Evolutionary conservation across 2,113 vertebrate genomes (phyloP), one percentile per base, ranked within the genome.

Genomic region (Piprites chloris): DNA sequence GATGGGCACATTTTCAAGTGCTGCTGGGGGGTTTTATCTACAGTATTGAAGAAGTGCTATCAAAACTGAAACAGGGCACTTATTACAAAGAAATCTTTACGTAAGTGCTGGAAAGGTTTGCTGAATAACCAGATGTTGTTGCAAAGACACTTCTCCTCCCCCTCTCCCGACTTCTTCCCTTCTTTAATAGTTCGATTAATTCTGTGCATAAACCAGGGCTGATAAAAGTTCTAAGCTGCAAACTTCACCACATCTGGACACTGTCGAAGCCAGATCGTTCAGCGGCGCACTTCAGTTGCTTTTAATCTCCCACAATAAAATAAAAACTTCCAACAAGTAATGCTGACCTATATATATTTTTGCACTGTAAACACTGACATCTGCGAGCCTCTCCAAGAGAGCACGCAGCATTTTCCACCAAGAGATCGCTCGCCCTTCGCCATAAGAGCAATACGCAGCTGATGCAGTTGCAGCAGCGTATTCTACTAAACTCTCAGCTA

Each of bases 281-380:
- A 66, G 58, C 19, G 2, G 71, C 11, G 59, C 71, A 14, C 78
- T 89, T 94, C 61, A n/a, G 58, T 93, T 61, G 39, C 87, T 94
- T 96, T 96, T 90, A 92, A 85, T 71, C 73, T 79, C 62, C 56
- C 66, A 72, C 62, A 61, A 65, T 90, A 92, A 94, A 91, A 87
- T 89, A 93, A 90, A 91, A 96, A 37, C 74, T 87, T 92, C 83
- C 90, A 92, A 59, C 79, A 75, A 95, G 83, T 62, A 94, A 89
- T 52, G 69, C 66, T 96, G 87, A 95, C 85, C 89, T 86, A 80
- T 89, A 91, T 95, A 85, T 87, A 95, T 87, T 95, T 90, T 81
- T 96, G 72, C 32, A 49, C 83, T 65, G 87, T 96, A 97, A 95
- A 94, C 90, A 95, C 91, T 91, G 91, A 96, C 94, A 95, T 96